Percentiles rank a stretch among this genome's conserved stretches.
These are phyloP conservation scores for Trachelus tabidus DNA, from an alignment of 2,888 invertebrate species.

Conservation along the genomic window DNA sequence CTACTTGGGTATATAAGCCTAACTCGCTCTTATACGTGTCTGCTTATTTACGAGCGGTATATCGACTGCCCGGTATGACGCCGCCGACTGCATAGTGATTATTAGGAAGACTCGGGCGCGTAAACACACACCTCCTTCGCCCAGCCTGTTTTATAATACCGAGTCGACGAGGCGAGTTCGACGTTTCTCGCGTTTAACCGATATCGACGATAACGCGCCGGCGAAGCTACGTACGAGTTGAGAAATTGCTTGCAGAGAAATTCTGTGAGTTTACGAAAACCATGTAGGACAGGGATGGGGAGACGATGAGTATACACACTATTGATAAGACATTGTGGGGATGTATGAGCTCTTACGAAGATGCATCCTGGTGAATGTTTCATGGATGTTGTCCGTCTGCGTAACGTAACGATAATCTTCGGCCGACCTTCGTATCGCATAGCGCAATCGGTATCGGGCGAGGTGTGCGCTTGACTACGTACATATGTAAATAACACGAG, in stretches of 20 bases:
- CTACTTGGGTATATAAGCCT: not conserved
- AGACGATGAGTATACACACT: not conserved
- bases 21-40: not conserved
- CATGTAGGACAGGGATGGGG: not conserved
- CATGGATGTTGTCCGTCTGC: not conserved
- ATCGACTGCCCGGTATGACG: not conserved
- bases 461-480: not conserved
- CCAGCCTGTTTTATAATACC: not conserved
- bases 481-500: not conserved
- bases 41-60: not conserved
- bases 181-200: not conserved
- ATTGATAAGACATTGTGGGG: not conserved
- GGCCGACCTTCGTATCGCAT: not conserved
- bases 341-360: not conserved
- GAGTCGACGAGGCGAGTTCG: not conserved
- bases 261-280: not conserved
- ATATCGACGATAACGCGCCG: slow-evolving; percentile 34
- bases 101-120: not conserved
- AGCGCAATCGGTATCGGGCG: not conserved
- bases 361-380: not conserved
- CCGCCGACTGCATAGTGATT: slow-evolving; percentile 2
- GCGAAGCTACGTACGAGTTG: slow-evolving; percentile 19
- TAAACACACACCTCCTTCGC: slow-evolving; percentile 2
- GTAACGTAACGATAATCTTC: not conserved
- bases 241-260: not conserved